Evolutionary conservation across 2,888 invertebrate genomes (phyloP).

Genomic region (Phania funesta): DNA sequence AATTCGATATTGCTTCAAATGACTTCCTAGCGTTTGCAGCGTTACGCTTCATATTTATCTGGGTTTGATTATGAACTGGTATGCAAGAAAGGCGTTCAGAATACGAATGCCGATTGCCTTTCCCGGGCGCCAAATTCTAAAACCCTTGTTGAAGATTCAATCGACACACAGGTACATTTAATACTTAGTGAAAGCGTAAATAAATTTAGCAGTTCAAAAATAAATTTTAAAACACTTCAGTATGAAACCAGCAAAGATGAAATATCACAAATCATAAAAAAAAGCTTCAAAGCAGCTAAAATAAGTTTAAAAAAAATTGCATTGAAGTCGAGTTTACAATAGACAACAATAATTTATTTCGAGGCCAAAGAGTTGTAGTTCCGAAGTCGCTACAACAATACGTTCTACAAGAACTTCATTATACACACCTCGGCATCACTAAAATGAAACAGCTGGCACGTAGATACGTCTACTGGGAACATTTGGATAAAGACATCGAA

Average conservation of each 20-base stretch:
- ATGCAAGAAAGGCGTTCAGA: no score
- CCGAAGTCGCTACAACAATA: not conserved
- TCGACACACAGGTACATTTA: not conserved
- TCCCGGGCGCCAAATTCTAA: not conserved
- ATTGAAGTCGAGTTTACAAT: not conserved
- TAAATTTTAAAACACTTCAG: not conserved
- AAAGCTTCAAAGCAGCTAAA: not conserved
- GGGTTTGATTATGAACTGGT: not conserved
- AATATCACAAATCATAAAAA: not conserved
- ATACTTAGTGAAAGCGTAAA: not conserved
- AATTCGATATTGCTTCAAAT: conserved; percentile 54
- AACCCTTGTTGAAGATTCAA: not conserved
- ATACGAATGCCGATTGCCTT: not conserved
- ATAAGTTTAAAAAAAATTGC: not conserved
- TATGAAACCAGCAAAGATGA: not conserved
- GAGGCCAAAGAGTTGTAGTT: not conserved
- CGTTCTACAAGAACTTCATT: conserved; percentile 26
- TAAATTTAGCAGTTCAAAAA: not conserved
- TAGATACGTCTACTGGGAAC: not conserved
- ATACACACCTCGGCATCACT: conserved; percentile 19
- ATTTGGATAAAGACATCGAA: no score
- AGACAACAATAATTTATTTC: not conserved
- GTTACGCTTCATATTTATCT: conserved; percentile 14
- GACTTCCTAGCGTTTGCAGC: conserved; percentile 16
- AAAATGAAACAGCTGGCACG: conserved; percentile 20